These are phyloP conservation scores for Piliocolobus tephrosceles DNA, from an alignment of 2,113 vertebrate species.

Conservation along the genomic window DNA sequence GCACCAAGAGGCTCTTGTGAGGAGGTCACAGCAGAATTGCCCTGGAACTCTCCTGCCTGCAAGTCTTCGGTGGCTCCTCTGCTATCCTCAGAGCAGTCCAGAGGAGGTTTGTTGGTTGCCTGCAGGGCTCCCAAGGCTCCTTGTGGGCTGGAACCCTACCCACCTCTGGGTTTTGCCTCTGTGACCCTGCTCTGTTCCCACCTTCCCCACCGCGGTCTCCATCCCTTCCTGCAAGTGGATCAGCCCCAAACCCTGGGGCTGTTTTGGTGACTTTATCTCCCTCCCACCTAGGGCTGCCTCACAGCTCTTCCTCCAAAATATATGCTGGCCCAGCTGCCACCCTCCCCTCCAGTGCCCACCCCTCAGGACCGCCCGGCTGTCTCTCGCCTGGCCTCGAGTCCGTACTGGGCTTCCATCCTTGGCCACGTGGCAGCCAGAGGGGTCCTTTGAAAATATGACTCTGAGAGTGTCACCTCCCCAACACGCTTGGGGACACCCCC, in stretches of 20 bases:
- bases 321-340: accelerated
- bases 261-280: not conserved
- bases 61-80: not conserved
- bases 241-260: not conserved
- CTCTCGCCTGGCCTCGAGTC: not conserved
- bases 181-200: not conserved
- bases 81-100: too few species aligned
- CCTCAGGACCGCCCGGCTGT: too few species aligned
- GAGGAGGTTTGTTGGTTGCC: not conserved
- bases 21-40: not conserved
- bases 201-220: accelerated
- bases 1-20: not conserved
- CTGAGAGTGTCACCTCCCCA: accelerated
- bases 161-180: not conserved
- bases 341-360: not conserved
- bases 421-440: not conserved
- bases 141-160: not conserved
- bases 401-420: accelerated
- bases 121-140: not conserved
- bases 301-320: not conserved
- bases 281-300: too few species aligned
- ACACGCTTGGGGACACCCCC: not conserved
- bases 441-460: not conserved
- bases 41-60: not conserved
- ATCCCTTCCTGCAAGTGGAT: accelerated